Percentiles rank a stretch among this genome's conserved stretches.
Evolutionary conservation across 2,113 vertebrate genomes (phyloP).

Genomic region (Chinchilla lanigera): DNA sequence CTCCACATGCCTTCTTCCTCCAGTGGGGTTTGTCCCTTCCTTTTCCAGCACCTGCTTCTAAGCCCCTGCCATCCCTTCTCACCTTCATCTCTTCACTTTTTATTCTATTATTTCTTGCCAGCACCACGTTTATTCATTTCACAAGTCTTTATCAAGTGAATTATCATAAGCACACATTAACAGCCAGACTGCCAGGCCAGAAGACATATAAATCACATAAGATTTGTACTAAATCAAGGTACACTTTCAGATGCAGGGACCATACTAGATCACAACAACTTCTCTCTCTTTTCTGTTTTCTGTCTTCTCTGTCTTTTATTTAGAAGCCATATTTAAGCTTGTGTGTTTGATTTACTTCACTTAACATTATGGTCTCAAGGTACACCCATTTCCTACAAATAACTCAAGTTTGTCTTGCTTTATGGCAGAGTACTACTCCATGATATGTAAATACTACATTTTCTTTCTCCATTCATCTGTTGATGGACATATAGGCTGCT

Average conservation of each 20-base stretch:
- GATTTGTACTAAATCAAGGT: not conserved
- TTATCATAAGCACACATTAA: not conserved
- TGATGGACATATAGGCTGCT: not conserved
- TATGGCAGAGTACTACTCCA: not conserved
- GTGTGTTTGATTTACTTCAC: not conserved
- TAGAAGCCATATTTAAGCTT: not conserved
- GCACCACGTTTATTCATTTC: not conserved
- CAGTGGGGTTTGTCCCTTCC: not conserved
- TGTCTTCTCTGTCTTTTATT: not conserved
- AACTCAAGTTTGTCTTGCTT: not conserved
- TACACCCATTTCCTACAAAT: not conserved
- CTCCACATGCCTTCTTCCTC: not conserved
- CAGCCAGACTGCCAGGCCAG: not conserved
- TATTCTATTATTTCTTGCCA: not conserved
- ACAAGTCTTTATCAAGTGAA: not conserved
- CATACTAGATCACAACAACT: not conserved
- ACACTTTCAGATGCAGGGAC: not conserved
- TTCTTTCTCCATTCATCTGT: not conserved
- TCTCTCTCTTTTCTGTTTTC: not conserved
- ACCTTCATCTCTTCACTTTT: not conserved
- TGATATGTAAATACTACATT: not conserved
- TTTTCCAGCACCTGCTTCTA: not conserved
- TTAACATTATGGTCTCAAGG: not conserved
- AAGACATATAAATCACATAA: not conserved
- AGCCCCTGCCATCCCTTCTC: not conserved